Conservation (phyloP, 2,113 vertebrate species). For the Isurus oxyrinchus region DNA sequence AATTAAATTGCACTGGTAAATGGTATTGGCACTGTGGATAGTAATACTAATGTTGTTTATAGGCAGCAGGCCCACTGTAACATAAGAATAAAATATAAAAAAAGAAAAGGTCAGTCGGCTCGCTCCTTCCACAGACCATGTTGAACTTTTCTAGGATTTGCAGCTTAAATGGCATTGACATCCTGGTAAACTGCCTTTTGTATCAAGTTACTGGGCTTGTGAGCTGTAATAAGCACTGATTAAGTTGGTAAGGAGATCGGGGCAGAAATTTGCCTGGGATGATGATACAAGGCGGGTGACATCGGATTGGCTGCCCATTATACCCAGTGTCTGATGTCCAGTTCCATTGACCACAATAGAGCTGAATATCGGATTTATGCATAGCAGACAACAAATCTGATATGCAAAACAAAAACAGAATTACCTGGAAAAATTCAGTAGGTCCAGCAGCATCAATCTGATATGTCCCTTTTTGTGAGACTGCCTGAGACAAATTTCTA, state of each 20-base stretch:
- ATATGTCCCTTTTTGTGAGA: neutral
- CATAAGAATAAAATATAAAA: neutral
- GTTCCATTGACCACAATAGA: neutral
- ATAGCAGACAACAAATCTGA: neutral
- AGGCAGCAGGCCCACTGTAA: neutral
- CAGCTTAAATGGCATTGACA: neutral
- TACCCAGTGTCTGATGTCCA: neutral
- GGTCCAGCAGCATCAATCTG: too few relatives aligned
- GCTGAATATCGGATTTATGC: neutral
- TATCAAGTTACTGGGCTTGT: neutral
- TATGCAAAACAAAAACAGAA: too few relatives aligned
- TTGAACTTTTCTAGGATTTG: neutral
- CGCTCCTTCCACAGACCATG: neutral
- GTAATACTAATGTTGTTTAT: constrained; percentile 6
- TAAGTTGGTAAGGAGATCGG: neutral
- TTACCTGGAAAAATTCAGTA: too few relatives aligned
- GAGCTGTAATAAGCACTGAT: neutral
- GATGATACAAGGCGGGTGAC: neutral
- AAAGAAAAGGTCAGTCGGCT: neutral
- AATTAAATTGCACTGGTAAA: constrained; percentile 19
- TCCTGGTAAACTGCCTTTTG: neutral
- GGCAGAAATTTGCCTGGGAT: neutral
- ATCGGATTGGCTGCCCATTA: neutral
- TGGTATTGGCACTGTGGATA: neutral
- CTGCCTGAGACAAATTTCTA: neutral